A percentile compares a stretch with the other conserved stretches of the same genome.
phyloP scores from a whole-genome alignment of 2,888 invertebrate species.

The Lottia scabra region DNA sequence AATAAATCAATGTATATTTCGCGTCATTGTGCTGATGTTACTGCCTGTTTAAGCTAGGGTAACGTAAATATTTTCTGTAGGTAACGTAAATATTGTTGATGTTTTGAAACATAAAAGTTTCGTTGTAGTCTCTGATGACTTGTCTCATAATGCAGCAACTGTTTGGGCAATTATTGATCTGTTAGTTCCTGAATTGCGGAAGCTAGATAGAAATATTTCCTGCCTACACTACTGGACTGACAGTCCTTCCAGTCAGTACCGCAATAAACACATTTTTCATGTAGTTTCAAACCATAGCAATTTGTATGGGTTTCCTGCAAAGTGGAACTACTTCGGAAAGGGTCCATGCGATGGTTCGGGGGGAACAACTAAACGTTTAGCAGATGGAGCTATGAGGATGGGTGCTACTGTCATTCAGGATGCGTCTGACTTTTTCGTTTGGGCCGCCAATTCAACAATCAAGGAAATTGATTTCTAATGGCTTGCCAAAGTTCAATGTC shows the following conservation, averaged over 20 bases:
- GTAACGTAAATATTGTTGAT: neutral
- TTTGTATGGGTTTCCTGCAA: constrained; percentile 13
- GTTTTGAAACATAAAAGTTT: constrained; percentile 17
- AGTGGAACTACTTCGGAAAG: constrained; percentile 33
- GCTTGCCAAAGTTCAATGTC: too few relatives aligned
- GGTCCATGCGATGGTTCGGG: constrained; percentile 32
- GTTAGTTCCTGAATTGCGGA: neutral
- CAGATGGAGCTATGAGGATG: constrained; percentile 22
- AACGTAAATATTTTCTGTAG: too few relatives aligned
- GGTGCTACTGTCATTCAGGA: constrained; percentile 21
- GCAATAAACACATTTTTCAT: constrained; percentile 29
- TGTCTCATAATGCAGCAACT: constrained; percentile 25
- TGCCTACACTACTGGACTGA: constrained; percentile 35
- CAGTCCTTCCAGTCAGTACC: constrained; percentile 32
- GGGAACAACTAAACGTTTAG: constrained; percentile 21
- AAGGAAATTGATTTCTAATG: neutral
- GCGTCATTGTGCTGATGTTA: too few relatives aligned
- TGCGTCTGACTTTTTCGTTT: constrained; percentile 21
- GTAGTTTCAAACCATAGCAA: constrained; percentile 24
- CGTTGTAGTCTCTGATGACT: constrained; percentile 32
- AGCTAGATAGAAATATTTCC: neutral
- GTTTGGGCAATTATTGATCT: constrained; percentile 25
- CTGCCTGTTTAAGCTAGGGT: too few relatives aligned
- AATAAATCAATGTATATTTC: too few relatives aligned
- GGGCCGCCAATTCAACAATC: neutral